These are phyloP conservation scores for Pseudomugil tenellus DNA, from an alignment of 2,797 vertebrate species.

Conservation along the genomic window DNA sequence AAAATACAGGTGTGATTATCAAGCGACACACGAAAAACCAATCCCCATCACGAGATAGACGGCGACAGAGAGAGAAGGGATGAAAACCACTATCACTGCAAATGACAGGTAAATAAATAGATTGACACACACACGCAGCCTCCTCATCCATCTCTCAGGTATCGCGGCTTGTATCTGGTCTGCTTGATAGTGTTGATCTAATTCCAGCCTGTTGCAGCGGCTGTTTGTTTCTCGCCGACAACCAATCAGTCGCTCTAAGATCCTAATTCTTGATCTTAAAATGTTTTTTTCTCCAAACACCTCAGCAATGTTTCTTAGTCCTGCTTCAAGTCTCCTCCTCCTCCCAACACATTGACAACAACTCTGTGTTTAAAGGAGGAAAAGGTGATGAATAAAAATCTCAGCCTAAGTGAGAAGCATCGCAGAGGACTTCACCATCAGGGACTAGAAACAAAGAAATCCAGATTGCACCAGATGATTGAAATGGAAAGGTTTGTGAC, in stretches of 20 bases:
- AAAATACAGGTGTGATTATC: constrained; percentile 85
- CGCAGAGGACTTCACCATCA: no score
- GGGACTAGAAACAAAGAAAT: no score
- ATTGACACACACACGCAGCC: constrained; percentile 63
- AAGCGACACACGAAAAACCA: constrained; percentile 79
- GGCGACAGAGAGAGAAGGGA: constrained; percentile 72
- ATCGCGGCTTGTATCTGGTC: constrained; percentile 82
- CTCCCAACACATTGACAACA: neutral
- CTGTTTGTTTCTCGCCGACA: constrained; percentile 71
- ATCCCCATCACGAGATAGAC: constrained; percentile 80
- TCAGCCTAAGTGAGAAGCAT: no score
- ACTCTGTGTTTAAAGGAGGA: neutral
- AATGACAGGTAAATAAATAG: constrained; percentile 83
- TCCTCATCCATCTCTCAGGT: constrained; percentile 58
- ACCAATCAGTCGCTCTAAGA: constrained; percentile 25
- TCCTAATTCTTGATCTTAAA: neutral
- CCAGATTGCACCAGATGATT: no score
- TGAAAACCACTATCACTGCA: constrained; percentile 81
- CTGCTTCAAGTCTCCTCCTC: neutral
- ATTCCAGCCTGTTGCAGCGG: constrained; percentile 78
- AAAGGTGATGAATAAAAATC: neutral
- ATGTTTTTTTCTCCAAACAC: constrained; percentile 9
- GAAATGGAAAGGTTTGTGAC: no score
- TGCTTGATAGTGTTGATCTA: constrained; percentile 78
- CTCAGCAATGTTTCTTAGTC: neutral